A percentile compares a stretch with the other conserved stretches of the same genome.
These are phyloP conservation scores for Nemurella pictetii DNA, from an alignment of 2,888 invertebrate species.

Conservation along the genomic window DNA sequence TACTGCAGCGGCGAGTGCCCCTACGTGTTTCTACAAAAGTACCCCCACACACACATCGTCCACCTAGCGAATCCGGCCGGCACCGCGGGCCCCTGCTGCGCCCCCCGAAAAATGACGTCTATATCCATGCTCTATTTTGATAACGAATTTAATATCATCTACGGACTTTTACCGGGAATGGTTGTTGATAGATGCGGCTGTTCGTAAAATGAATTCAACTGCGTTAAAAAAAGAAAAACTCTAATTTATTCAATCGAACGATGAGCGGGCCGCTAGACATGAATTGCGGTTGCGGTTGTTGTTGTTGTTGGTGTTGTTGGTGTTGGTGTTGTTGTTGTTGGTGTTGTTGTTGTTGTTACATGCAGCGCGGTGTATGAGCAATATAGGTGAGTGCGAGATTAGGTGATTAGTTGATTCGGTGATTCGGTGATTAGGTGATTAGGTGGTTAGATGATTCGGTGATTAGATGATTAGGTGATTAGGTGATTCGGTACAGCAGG, in stretches of 20 bases:
- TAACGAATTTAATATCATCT: slow-evolving; percentile 82
- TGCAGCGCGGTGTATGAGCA: background rate
- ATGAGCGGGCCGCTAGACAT: background rate
- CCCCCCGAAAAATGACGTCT: slow-evolving; percentile 83
- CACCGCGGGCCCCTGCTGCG: slow-evolving; percentile 88
- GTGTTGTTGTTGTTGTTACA: background rate
- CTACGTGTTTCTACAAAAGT: slow-evolving; percentile 81
- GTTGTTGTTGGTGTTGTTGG: background rate
- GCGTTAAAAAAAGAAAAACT: slow-evolving; percentile 8
- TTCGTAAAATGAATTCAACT: slow-evolving; percentile 53
- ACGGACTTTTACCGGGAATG: slow-evolving; percentile 89
- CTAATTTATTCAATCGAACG: slow-evolving; percentile 4
- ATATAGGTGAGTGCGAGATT: background rate
- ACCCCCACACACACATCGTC: slow-evolving; percentile 85
- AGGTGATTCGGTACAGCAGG: too few species aligned
- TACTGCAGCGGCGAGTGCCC: slow-evolving; percentile 96
- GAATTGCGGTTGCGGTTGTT: background rate
- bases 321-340: background rate
- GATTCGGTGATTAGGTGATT: background rate
- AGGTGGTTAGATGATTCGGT: background rate
- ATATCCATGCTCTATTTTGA: slow-evolving; percentile 93
- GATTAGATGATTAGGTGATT: background rate
- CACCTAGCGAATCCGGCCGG: slow-evolving; percentile 76
- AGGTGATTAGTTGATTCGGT: background rate
- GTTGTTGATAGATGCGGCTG: slow-evolving; percentile 93